Conservation (phyloP, 30 jellyfish, hydroid and myxozoan species). For the Aurelia coerulea region DNA sequence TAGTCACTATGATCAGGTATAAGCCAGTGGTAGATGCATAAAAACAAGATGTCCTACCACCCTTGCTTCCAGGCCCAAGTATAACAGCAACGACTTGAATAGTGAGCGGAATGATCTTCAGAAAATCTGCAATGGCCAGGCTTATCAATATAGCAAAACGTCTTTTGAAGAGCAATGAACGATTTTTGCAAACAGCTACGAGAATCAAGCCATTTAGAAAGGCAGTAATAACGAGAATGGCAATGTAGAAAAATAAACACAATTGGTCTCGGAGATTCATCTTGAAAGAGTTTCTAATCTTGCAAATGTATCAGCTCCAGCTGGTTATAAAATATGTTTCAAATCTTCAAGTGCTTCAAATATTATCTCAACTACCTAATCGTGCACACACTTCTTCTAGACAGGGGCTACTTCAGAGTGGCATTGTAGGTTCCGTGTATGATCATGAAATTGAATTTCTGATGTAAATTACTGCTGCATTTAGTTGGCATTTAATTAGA, state of each 20-base stretch:
- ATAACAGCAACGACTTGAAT: slow-evolving; percentile 32
- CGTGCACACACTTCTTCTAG: too few relatives aligned
- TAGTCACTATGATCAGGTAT: slow-evolving; percentile 37
- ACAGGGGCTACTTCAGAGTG: too few relatives aligned
- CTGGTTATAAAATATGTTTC: too few relatives aligned
- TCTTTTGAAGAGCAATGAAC: slow-evolving; percentile 41
- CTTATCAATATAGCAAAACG: slow-evolving; percentile 66
- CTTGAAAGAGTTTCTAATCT: not conserved
- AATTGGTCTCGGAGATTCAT: slow-evolving; percentile 11
- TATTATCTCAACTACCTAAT: too few relatives aligned
- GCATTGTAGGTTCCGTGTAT: too few relatives aligned
- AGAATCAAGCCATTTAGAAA: slow-evolving; percentile 66
- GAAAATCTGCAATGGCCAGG: slow-evolving; percentile 73
- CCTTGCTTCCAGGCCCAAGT: slow-evolving; percentile 25
- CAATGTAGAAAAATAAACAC: slow-evolving; percentile 18
- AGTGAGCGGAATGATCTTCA: slow-evolving; percentile 48
- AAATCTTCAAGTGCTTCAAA: too few relatives aligned
- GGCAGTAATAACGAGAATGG: slow-evolving; percentile 12
- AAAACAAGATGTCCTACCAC: slow-evolving; percentile 30
- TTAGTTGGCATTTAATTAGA: too few relatives aligned
- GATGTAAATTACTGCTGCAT: too few relatives aligned
- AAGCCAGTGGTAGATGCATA: slow-evolving; percentile 48
- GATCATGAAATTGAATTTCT: too few relatives aligned
- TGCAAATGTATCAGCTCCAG: too few relatives aligned
- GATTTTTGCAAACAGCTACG: slow-evolving; percentile 45